phyloP scores from a whole-genome alignment of 2,113 vertebrate genomes.

The Opisthocomus hoazin region DNA sequence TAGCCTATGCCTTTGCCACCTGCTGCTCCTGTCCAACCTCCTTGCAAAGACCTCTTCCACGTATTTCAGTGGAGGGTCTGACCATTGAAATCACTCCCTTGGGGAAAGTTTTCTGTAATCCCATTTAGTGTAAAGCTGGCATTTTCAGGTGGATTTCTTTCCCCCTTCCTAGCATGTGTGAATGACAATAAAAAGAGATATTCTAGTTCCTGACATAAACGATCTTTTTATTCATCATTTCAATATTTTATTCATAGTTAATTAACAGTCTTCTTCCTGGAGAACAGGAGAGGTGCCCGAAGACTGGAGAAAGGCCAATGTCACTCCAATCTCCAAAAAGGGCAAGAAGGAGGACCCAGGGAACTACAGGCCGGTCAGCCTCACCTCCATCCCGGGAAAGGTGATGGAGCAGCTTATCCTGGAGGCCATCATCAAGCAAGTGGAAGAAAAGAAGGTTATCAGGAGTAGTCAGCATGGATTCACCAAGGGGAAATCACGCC shows the following conservation, averaged over 20 bases:
- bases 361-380: no score
- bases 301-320: no score
- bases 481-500: no score
- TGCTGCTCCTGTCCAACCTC: neutral
- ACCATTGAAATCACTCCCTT: fast-evolving
- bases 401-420: no score
- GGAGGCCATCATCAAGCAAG: no score
- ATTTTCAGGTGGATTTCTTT: neutral
- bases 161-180: neutral
- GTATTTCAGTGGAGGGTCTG: fast-evolving
- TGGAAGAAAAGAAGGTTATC: no score
- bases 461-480: no score
- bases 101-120: neutral
- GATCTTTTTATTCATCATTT: neutral
- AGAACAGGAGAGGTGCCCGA: no score
- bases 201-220: neutral
- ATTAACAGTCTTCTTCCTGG: neutral
- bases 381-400: no score
- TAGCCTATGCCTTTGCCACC: neutral
- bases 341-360: no score
- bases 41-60: fast-evolving
- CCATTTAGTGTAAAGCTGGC: neutral
- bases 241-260: neutral
- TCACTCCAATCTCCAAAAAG: no score
- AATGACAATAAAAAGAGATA: neutral